phyloP scores from a whole-genome alignment of 2,113 vertebrate species.

The Sclerurus mexicanus region DNA sequence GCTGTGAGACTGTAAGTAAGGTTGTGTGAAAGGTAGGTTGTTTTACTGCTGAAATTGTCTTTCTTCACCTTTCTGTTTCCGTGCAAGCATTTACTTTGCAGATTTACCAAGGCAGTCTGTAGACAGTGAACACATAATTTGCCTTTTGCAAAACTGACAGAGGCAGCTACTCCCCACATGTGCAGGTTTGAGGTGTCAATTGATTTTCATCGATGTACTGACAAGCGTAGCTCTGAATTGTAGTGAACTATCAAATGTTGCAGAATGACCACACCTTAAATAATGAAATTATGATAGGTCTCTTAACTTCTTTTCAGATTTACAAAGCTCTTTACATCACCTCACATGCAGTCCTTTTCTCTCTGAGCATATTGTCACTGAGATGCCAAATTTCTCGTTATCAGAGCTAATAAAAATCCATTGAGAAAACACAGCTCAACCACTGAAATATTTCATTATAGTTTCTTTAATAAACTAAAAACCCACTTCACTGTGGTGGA shows the following conservation, averaged over 20 bases:
- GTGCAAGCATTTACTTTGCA: background rate
- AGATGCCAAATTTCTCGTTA: background rate
- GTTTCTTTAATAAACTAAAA: background rate
- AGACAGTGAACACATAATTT: background rate
- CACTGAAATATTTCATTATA: background rate
- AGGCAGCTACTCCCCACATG: background rate
- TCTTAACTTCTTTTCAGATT: background rate
- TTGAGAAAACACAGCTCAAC: background rate
- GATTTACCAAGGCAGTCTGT: background rate
- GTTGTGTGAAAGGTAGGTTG: background rate
- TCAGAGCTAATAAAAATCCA: conserved; percentile 7
- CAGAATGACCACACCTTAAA: background rate
- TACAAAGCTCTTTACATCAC: background rate
- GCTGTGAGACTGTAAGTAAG: background rate
- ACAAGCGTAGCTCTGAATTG: accelerated
- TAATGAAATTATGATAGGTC: background rate
- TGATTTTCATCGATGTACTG: background rate
- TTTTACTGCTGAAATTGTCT: background rate
- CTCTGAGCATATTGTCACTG: background rate
- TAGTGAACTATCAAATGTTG: background rate
- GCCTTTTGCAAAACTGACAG: background rate
- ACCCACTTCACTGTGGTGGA: background rate
- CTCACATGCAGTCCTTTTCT: background rate
- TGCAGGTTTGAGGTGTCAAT: background rate
- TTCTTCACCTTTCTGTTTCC: background rate